These are phyloP conservation scores for Chorisops tibialis DNA, from an alignment of 2,888 invertebrate species.

Conservation along the genomic window DNA sequence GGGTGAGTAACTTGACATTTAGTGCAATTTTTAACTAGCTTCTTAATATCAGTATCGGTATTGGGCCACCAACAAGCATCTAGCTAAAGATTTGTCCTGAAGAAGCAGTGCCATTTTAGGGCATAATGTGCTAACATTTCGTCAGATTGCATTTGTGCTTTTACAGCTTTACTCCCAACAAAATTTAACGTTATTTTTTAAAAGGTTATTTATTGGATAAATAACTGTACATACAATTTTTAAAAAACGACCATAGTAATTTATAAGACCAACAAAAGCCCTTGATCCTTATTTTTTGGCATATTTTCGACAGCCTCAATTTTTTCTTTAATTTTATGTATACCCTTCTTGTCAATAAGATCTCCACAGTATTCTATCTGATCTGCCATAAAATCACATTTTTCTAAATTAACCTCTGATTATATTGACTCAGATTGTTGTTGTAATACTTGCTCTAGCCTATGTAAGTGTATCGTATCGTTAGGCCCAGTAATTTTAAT, in stretches of 20 bases:
- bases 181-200: too few species aligned
- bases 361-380: conserved; percentile 41
- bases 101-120: too few species aligned
- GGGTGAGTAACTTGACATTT: too few species aligned
- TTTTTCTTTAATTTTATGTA: conserved; percentile 37
- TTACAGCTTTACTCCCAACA: too few species aligned
- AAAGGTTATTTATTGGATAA: too few species aligned
- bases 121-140: too few species aligned
- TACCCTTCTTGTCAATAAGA: conserved; percentile 40
- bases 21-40: too few species aligned
- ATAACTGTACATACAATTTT: conserved; percentile 38
- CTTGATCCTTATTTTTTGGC: conserved; percentile 38
- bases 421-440: conserved; percentile 36
- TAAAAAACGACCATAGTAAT: conserved; percentile 44
- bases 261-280: conserved; percentile 40
- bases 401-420: conserved; percentile 38
- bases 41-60: too few species aligned
- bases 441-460: conserved; percentile 30
- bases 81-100: too few species aligned
- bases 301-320: neutral
- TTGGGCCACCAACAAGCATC: too few species aligned
- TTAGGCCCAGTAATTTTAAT: conserved; percentile 26
- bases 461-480: too few species aligned
- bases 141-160: too few species aligned
- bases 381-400: conserved; percentile 39